Base-by-base conservation (phyloP, 2,888 invertebrate genomes). In the Metellina segmentata region DNA sequence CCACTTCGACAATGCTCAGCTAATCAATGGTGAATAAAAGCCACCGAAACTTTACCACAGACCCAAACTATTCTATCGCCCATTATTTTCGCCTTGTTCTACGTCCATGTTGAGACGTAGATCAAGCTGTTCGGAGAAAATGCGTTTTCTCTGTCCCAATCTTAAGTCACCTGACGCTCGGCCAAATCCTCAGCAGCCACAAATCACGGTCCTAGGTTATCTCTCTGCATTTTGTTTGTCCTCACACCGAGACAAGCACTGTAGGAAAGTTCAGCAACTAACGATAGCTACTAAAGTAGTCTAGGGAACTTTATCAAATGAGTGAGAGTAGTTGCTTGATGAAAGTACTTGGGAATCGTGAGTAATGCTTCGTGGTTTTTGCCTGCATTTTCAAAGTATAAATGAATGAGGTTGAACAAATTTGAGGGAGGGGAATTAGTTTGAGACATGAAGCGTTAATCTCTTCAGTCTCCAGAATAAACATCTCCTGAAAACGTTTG, bases 111-210 rank as follows among this genome's bases (percentile, higher is more conserved):
- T 13, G 48, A 48, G 53, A 61, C n/a, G 81, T 61, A 74, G 81
- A 88, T 61, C 49, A 20, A 81, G 81, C 49, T 19, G 71, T 79
- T 34, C 9, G 13, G 7, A 13, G 81, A 69, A 88, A 88, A 88
- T 88, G 88, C 88, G 74, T 81, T 88, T 88, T 88, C 88, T 72
- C 74, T 88, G 88, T 88, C 81, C 74, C 34, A 74, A 52, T 71
- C 87, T n/a, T 7, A 34, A 51, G 48, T 75, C 7, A 81, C 71
- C 72, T 81, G 88, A 20, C 61, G 52, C 61, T 75, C 49, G 72
- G 11, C 70, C 48, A 49, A 19, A 51, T 51, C 52, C 53, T 34
- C 52, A 52, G 34, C 13, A 6, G 6, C 61, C 69, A 69, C 81
- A 34, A 81, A 81, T 69, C 81, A 69, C 53, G 6, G 34, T 7